phyloP scores from a whole-genome alignment of 35 echinoderm and acorn worm species.

The Lytechinus pictus region DNA sequence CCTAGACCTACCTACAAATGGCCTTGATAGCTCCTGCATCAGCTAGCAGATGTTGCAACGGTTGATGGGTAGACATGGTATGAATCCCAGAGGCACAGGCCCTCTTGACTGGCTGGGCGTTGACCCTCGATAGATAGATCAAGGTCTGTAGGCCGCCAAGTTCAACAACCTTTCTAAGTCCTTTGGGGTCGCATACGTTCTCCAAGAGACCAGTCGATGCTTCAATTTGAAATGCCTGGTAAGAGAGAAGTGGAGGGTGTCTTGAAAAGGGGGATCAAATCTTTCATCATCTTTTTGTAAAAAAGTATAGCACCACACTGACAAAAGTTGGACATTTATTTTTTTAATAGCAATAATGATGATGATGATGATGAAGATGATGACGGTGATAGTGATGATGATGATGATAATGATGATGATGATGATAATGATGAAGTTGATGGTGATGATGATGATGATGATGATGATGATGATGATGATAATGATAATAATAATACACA shows the following conservation, averaged over 20 bases:
- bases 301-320: too few species aligned
- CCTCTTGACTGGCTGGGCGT: conserved; percentile 60
- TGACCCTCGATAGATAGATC: conserved; percentile 75
- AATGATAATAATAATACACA: too few species aligned
- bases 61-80: conserved; percentile 77
- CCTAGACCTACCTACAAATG: conserved; percentile 74
- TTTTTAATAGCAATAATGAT: too few species aligned
- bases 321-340: too few species aligned
- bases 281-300: too few species aligned
- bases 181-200: conserved; percentile 61
- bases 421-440: too few species aligned
- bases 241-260: neutral
- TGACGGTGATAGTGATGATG: too few species aligned
- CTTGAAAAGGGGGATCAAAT: too few species aligned
- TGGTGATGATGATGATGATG: too few species aligned
- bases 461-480: too few species aligned
- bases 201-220: conserved; percentile 73
- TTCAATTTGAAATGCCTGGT: conserved; percentile 83
- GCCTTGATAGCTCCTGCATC: conserved; percentile 87
- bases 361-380: too few species aligned
- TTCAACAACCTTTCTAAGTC: conserved; percentile 80
- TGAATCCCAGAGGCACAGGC: conserved; percentile 82
- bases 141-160: conserved; percentile 87
- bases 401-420: too few species aligned
- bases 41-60: conserved; percentile 69